Evolutionary conservation across 2,888 invertebrate species (phyloP), one percentile per base, ranked within the genome.

Genomic region (Xylocampa areola): DNA sequence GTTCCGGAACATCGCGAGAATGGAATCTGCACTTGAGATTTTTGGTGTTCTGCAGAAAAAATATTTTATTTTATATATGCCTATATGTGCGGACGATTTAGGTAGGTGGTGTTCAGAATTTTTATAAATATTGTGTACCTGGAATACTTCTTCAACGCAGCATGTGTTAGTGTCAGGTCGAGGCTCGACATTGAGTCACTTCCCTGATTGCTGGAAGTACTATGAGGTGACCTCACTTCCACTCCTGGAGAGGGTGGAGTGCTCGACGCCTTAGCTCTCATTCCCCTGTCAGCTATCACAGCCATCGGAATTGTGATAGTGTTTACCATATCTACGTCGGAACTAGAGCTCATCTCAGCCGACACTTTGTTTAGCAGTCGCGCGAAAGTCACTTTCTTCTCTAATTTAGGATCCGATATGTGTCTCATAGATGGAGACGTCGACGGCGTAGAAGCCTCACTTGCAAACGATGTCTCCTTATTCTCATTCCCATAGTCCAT

Each of bases 361-460:
- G 96, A 96, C 4, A 97, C 96, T 87, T 96, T 96, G 80, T 96
- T 96, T 16, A 97, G 85, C 43, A 97, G 86, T 64, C 96, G 94
- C 0, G 97, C 97, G 80, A 97, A 97, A 0, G 96, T 97, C 5
- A 97, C 96, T 86, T 97, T 97, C 89, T 97, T 97, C 81, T 97
- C 97, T 48, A 96, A 86, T 78, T 96, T 96, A 8, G 96, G 95
- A 86, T 96, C 96, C 39, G 94, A 94, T 65, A 95, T 89, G 48
- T 95, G 95, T 51, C 94, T 85, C 86, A 92, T 93, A 0, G 95
- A 90, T 6, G 95, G 94, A 0, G 95, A 95, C 0, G 95, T 94
- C 0, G 94, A 94, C 0, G 94, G 92, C 0, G 92, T 89, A 0
- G 94, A 91, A 0, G 88, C 92, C 63, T 94, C 94, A 66, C 94